A percentile compares a stretch with the other conserved stretches of the same genome.
These are phyloP conservation scores for Papilio helenus DNA, from an alignment of 1,140 invertebrate species.

Conservation along the genomic window DNA sequence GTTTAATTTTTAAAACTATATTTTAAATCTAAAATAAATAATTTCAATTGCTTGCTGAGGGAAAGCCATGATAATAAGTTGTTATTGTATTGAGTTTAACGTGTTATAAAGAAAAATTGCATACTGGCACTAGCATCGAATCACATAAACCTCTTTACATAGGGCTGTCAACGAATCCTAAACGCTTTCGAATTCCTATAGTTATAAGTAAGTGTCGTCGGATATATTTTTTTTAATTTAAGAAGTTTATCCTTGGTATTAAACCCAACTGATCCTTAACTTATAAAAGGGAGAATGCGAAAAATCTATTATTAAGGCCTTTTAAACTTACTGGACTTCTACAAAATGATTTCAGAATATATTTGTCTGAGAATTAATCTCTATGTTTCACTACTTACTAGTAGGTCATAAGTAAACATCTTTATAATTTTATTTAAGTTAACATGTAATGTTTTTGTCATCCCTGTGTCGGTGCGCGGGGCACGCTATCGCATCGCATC, in stretches of 20 bases:
- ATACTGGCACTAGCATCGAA: slow-evolving; percentile 26
- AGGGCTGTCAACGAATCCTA: not conserved
- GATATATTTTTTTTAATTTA: too few relatives aligned
- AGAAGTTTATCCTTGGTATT: too few relatives aligned
- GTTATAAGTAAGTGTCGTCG: too few relatives aligned
- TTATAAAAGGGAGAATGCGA: too few relatives aligned
- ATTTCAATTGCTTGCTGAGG: not conserved
- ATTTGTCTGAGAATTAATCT: too few relatives aligned
- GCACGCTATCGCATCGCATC: slow-evolving; percentile 53
- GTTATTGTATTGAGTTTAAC: slow-evolving; percentile 32
- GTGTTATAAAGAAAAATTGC: slow-evolving; percentile 36
- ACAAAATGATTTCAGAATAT: too few relatives aligned
- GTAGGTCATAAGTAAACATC: not conserved
- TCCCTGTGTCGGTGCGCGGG: slow-evolving; percentile 20
- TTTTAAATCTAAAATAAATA: not conserved
- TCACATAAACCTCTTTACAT: slow-evolving; percentile 19
- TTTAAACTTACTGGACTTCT: too few relatives aligned
- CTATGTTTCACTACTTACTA: not conserved
- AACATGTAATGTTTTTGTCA: not conserved
- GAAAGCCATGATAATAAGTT: slow-evolving; percentile 24
- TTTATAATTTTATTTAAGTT: not conserved
- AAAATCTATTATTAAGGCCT: too few relatives aligned
- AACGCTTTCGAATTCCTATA: not conserved
- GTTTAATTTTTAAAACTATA: too few relatives aligned
- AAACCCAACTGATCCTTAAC: too few relatives aligned